Evolutionary conservation across 2,797 vertebrate species (phyloP), one percentile per base, ranked within the genome.

Genomic region (Cichlasoma orientale): DNA sequence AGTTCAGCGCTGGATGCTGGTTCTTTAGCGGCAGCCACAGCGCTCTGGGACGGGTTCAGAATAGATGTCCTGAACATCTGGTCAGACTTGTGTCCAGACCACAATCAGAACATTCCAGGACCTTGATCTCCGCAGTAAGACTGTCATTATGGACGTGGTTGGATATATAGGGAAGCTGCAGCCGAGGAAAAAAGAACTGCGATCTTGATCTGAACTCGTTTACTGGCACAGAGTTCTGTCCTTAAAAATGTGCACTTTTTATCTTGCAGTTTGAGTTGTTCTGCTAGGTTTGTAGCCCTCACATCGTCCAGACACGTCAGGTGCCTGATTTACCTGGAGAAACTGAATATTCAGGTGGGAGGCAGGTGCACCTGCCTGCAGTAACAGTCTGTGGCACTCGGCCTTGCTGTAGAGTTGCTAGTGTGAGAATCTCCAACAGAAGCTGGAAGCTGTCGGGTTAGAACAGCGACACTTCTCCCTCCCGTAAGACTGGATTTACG

Each of bases 121-220:
- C 88, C 88, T 92, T 89, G 82, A 91, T 93, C 87, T 82, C 69
- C 33, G 52, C 2, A 66, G 72, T 58, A 61, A 85, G 82, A 89
- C 94, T 93, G 88, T 95, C 92, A 96, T 95, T 95, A 95, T 92
- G 91, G 79, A 93, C 89, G 92, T 85, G 94, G 93, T 83, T 69
- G 82, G 90, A 85, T 93, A 87, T 91, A 89, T 88, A 82, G 56
- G 38, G 88, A 90, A 86, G 79, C 78, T 79, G 83, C 79, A 89
- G 85, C 63, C 3, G 72, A 85, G 66, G 41, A 4, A 13, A 14
- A 75, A 13, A 74, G 78, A 88, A 59, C 86, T 83, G 83, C 79
- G 85, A 86, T 88, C 83, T 72, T 1, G 2, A 74, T 56, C 79
- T 86, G 84, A 88, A 80, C 80, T 85, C 63, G 6, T 59, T 73